Conservation (phyloP, 1,140 invertebrate genomes). For the Drosophila subobscura region DNA sequence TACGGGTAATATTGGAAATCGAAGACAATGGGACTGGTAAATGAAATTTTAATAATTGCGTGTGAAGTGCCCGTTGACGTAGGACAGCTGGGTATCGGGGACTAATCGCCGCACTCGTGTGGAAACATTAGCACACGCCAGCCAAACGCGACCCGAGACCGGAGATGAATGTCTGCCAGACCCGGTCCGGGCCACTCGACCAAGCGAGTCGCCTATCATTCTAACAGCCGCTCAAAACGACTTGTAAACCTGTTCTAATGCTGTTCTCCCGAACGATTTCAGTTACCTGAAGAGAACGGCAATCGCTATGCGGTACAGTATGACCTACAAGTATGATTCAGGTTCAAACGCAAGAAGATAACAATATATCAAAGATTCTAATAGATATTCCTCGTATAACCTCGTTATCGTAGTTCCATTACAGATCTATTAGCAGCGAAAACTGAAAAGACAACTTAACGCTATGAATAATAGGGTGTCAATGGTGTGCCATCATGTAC, state of each 20-base stretch:
- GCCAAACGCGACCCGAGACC: conserved; percentile 51
- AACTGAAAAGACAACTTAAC: conserved; percentile 22
- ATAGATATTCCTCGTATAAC: background rate
- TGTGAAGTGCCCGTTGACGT: conserved; percentile 57
- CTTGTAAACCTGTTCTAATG: conserved; percentile 52
- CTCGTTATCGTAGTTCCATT: conserved; percentile 22
- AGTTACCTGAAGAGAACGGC: conserved; percentile 25
- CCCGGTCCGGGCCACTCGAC: conserved; percentile 10
- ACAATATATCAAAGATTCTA: background rate
- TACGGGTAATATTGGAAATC: conserved; percentile 45
- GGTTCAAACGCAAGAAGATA: background rate
- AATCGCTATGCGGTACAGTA: conserved; percentile 30
- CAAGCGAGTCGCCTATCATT: conserved; percentile 40
- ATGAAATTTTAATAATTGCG: conserved; percentile 64
- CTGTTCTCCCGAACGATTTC: conserved; percentile 32
- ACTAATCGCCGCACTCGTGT: conserved; percentile 40
- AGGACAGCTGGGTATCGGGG: conserved; percentile 27
- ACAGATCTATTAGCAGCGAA: conserved; percentile 35
- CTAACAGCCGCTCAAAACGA: conserved; percentile 43
- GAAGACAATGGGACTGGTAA: conserved; percentile 49
- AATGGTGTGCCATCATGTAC: no score
- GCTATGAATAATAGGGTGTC: conserved; percentile 16
- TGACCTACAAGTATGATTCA: no score
- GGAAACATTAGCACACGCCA: conserved; percentile 58
- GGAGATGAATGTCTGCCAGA: conserved; percentile 23